Evolutionary conservation across 2,797 vertebrate species (phyloP), one percentile per base, ranked within the genome.

Genomic region (Poeciliopsis infans): DNA sequence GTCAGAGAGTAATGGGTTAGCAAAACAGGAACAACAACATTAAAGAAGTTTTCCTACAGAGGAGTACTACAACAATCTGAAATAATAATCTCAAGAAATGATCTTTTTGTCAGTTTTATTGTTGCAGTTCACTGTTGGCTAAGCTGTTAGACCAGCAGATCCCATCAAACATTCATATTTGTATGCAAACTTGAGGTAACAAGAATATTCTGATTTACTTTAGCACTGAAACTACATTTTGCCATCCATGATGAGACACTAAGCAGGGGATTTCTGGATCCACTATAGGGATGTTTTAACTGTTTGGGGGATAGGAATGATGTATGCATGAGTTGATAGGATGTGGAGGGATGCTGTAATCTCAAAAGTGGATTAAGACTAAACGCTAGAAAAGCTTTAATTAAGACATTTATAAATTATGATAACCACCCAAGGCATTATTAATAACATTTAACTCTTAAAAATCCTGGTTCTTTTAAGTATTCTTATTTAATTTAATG

Each of bases 331-430:
- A 57, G 53, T 74, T 11, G 74, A 64, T 74, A 59, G 23, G 51
- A 53, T 76, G 59, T 47, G 55, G 59, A 2, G 36, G 43, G 25
- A 13, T 4, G 51, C 61, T 61, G 69, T 84, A 69, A 81, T 72
- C 59, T 75, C 79, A 77, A 7, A 39, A 85, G 78, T 72, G 64
- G 69, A 81, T 87, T 85, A 79, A 80, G 61, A 74, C 74, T 76
- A 28, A 83, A 88, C 74, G 43, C 79, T 72, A 2, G 39, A 75
- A 74, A 79, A 41, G 64, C 45, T 79, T 75, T 73, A 84, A 79
- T 25, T 66, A 79, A 88, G 81, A 78, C 66, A 57, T 68, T 82
- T 84, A 86, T 61, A 73, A 86, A 90, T 13, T 80, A 69, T 82
- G 47, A 86, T 78, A 76, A 5, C 23, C n/a, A 75, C 80, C 64